Conservation (phyloP, 2,888 invertebrate species). For the Heliconius ethilla region DNA sequence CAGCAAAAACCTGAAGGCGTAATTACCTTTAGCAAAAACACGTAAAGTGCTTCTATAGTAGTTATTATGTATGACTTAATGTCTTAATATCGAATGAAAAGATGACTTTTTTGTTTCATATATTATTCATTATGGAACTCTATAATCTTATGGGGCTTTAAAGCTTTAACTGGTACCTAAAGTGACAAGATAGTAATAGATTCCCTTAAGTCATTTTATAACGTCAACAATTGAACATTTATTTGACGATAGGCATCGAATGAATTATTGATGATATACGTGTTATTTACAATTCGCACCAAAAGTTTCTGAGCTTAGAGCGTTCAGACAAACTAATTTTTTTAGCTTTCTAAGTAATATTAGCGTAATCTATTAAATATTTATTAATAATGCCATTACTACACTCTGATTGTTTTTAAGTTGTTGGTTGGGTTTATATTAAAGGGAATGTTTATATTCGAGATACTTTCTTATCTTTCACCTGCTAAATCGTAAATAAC, state of each 20-base stretch:
- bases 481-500: neutral
- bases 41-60: neutral
- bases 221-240: neutral
- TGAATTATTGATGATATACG: no score
- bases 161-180: neutral
- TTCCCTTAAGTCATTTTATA: neutral
- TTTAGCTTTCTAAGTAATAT: no score
- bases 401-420: neutral
- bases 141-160: neutral
- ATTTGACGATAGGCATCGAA: neutral
- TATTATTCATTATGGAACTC: neutral
- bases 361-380: neutral
- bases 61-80: conserved; percentile 20
- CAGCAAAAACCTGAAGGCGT: conserved; percentile 25
- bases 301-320: neutral
- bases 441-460: no score
- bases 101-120: neutral
- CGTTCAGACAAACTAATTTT: neutral
- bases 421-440: neutral
- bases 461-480: neutral
- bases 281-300: no score
- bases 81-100: conserved; percentile 23
- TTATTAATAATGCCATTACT: neutral
- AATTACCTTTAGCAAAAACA: conserved; percentile 27
- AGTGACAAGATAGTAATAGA: neutral